These are phyloP conservation scores for Knipowitschia caucasica DNA, from an alignment of 2,797 vertebrate genomes.

Conservation along the genomic window DNA sequence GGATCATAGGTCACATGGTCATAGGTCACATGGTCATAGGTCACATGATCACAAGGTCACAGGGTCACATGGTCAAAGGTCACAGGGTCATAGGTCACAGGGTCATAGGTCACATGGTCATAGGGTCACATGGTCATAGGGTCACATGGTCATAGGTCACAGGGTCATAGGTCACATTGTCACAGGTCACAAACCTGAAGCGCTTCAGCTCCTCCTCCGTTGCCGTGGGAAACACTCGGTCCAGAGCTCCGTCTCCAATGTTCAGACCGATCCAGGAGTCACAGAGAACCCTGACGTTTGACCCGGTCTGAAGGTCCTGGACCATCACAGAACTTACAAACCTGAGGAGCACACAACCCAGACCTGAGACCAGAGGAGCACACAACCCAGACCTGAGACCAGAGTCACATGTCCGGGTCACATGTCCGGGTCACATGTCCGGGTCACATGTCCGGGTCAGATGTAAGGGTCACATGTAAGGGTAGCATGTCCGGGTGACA, in stretches of 20 bases:
- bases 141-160: no score
- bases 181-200: slow-evolving; percentile 78
- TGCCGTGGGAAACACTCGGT: slow-evolving; percentile 83
- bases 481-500: slow-evolving; percentile 83
- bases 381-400: neutral
- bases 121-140: no score
- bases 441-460: neutral
- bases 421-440: slow-evolving; percentile 18
- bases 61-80: no score
- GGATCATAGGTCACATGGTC: no score
- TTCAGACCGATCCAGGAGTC: slow-evolving; percentile 88
- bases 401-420: no score
- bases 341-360: slow-evolving; percentile 62
- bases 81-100: no score
- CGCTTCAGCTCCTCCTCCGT: slow-evolving; percentile 84
- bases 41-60: no score
- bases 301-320: slow-evolving; percentile 79
- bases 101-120: no score
- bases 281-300: slow-evolving; percentile 88
- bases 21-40: no score
- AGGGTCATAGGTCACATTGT: neutral
- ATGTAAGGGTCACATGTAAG: slow-evolving; percentile 79
- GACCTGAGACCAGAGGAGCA: neutral
- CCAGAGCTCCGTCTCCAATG: slow-evolving; percentile 80
- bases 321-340: slow-evolving; percentile 83